Evolutionary conservation across 2,113 vertebrate species (phyloP), one percentile per base, ranked within the genome.

Genomic region (Chlamydotis undulata): DNA sequence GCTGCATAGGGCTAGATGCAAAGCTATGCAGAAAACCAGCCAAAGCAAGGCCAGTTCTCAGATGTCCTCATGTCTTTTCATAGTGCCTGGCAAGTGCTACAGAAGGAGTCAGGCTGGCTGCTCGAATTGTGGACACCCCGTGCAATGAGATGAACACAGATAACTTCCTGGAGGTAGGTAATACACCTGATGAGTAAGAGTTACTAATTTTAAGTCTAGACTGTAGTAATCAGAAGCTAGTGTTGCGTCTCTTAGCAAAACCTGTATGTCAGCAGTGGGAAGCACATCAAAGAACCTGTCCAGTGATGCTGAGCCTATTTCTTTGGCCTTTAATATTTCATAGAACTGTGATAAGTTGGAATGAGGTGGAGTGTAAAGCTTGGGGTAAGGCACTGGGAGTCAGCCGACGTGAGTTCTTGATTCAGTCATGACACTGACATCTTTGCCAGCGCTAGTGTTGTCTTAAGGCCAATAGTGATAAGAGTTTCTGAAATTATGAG

Each of bases 141-240:
- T 99, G 99, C 97, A 99, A 96, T 10, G 99, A 99, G 98, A 99
- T 99, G 99, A 99, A 99, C 95, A 99, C 99, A 0, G 99, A 99
- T 75, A 97, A 88, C 90, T 99, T 99, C 96, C 97, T 99, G 14
- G 98, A 99, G 97, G 99, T 99, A 24, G 16, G 97, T 95, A 45
- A 5, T n/a, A 19, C 71, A 5, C 47, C 90, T 50, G 22, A 33
- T 19, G 28, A 76, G 52, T 28, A 63, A 18, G 12, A 49, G 10
- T 22, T 82, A 79, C 25, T 89, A 15, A 41, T 8, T 79, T 52
- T 6, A 47, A 25, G 50, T 41, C 52, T 17, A 14, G 57, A 26
- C 11, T 33, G 11, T 64, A 16, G 21, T 25, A 59, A 52, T 77
- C 55, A 73, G 31, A 37, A 31, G 3, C 4, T 5, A 47, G 26